Conservation (phyloP, 2,888 invertebrate species). For the Melipona beecheii region DNA sequence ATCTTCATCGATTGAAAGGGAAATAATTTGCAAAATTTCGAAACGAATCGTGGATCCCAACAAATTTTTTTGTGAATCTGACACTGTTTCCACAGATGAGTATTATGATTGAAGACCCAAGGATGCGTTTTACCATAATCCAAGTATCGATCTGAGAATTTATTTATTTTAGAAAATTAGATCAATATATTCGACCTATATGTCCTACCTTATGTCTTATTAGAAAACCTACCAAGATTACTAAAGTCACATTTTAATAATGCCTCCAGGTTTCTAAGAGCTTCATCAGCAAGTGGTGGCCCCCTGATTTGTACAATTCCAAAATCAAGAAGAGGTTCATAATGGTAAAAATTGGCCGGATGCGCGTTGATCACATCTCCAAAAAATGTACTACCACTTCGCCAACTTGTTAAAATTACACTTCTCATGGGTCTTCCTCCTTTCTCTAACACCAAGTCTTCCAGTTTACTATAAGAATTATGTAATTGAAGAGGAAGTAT, state of each 20-base stretch:
- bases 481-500: background rate
- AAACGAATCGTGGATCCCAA: constrained; percentile 90
- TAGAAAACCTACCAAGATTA: constrained; percentile 85
- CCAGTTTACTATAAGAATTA: constrained; percentile 84
- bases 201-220: background rate
- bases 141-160: constrained; percentile 88
- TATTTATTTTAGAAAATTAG: background rate
- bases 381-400: constrained; percentile 95
- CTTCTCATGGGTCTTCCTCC: constrained; percentile 91
- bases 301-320: constrained; percentile 93
- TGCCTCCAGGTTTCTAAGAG: constrained; percentile 88
- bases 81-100: constrained; percentile 93
- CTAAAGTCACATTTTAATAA: constrained; percentile 92
- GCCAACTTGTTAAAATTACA: constrained; percentile 94
- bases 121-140: constrained; percentile 91
- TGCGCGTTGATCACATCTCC: constrained; percentile 93
- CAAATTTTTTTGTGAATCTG: constrained; percentile 88
- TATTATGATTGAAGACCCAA: constrained; percentile 94
- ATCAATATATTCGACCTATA: background rate
- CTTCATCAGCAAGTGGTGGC: constrained; percentile 88
- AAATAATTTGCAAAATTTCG: constrained; percentile 92
- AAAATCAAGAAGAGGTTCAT: constrained; percentile 94
- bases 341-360: constrained; percentile 95
- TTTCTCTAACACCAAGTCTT: constrained; percentile 89
- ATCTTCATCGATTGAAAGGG: constrained; percentile 96